Percentiles rank a stretch among this genome's conserved stretches.
Evolutionary conservation across 2,797 vertebrate species (phyloP).

Genomic region (Scolopax rusticola): DNA sequence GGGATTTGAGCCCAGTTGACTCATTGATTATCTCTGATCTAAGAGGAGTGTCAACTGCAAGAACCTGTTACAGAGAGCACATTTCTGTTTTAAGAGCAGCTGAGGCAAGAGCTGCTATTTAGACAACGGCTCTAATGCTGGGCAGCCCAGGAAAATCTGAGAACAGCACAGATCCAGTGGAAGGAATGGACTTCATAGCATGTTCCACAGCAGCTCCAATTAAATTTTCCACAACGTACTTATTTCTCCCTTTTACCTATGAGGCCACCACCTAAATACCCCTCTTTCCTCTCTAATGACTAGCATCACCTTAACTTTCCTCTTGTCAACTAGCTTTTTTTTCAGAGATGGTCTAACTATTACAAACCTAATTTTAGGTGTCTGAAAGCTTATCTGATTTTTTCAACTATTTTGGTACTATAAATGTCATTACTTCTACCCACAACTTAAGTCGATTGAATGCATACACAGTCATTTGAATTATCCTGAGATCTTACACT

Average conservation of each 20-base stretch:
- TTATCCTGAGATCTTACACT: not conserved
- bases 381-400: not conserved
- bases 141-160: not conserved
- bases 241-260: not conserved
- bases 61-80: not conserved
- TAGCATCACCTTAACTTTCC: not conserved
- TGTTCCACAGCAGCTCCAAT: not conserved
- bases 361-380: not conserved
- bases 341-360: not conserved
- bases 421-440: not conserved
- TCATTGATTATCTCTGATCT: not conserved
- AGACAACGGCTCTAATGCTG: not conserved
- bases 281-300: not conserved
- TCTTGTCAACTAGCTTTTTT: not conserved
- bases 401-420: not conserved
- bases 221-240: not conserved
- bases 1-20: not conserved
- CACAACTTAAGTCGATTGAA: not conserved
- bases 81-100: not conserved
- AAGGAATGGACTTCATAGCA: not conserved
- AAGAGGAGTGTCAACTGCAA: not conserved
- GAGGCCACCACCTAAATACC: not conserved
- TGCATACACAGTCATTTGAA: not conserved
- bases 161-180: not conserved
- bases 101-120: constrained; percentile 4